Conservation (phyloP, 2,797 vertebrate species). For the Eulemur mongoz region DNA sequence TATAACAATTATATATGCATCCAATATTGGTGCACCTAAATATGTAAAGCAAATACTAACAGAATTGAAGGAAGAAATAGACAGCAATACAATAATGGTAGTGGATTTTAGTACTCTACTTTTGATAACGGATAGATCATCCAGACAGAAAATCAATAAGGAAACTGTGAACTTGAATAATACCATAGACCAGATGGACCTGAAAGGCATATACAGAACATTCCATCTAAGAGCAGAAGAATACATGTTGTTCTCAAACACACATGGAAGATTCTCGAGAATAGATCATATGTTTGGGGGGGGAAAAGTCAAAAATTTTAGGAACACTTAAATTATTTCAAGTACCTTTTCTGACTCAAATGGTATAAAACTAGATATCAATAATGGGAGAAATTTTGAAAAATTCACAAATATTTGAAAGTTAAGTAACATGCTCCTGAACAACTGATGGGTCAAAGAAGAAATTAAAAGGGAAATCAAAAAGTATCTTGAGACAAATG, state of each 20-base stretch:
- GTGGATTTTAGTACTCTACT: no score
- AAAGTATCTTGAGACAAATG: not conserved
- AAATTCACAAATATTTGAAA: not conserved
- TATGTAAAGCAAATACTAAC: not conserved
- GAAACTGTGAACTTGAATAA: not conserved
- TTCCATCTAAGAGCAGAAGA: not conserved
- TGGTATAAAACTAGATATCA: not conserved
- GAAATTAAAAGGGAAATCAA: not conserved
- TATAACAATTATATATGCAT: not conserved
- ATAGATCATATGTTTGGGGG: not conserved
- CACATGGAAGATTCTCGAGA: not conserved
- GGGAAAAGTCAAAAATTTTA: not conserved
- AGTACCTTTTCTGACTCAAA: not conserved
- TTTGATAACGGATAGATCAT: not conserved
- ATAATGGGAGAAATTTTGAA: not conserved
- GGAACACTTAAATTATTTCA: not conserved
- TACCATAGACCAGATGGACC: not conserved
- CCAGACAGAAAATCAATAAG: not conserved
- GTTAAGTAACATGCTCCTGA: not conserved
- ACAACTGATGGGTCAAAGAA: not conserved
- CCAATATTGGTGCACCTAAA: not conserved
- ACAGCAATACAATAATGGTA: not conserved
- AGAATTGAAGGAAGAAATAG: not conserved
- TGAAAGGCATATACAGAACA: not conserved
- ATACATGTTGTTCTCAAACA: not conserved